Percentiles rank a stretch among this genome's conserved stretches.
Evolutionary conservation across 53 echinoderm and acorn worm genomes (phyloP).

Genomic region (Holothuria scabra): DNA sequence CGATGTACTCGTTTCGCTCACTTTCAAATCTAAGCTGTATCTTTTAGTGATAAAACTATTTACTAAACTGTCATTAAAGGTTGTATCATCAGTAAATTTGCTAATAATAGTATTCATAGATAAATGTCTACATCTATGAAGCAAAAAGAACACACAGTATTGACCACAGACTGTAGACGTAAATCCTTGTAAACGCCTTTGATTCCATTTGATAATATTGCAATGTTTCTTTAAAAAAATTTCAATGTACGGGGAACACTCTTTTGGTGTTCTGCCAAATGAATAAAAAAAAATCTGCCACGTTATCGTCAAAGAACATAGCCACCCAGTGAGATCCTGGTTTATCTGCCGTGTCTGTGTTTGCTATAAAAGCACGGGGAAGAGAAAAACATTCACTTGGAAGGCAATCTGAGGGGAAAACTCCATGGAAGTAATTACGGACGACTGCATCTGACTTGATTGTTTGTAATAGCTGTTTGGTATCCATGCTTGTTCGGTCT

Average conservation of each 20-base stretch:
- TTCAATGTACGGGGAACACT: not conserved
- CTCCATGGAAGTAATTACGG: slow-evolving; percentile 62
- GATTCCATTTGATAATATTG: not conserved
- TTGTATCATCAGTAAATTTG: too few species aligned
- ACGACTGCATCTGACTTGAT: slow-evolving; percentile 42
- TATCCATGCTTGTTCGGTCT: not conserved
- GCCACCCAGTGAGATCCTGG: too few species aligned
- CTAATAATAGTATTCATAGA: not conserved
- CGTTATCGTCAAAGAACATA: slow-evolving; percentile 38
- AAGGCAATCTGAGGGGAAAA: slow-evolving; percentile 53
- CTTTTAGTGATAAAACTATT: too few species aligned
- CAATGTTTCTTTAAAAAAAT: not conserved
- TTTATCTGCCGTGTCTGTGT: slow-evolving; percentile 50
- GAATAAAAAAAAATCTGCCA: slow-evolving; percentile 68
- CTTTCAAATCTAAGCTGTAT: too few species aligned
- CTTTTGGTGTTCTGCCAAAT: slow-evolving; percentile 46
- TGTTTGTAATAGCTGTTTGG: not conserved
- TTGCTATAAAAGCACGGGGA: not conserved
- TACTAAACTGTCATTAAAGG: too few species aligned
- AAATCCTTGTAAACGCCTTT: slow-evolving; percentile 46
- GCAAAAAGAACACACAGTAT: slow-evolving; percentile 49
- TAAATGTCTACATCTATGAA: too few species aligned
- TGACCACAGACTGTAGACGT: slow-evolving; percentile 70
- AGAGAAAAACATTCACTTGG: slow-evolving; percentile 53
- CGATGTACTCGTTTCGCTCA: too few species aligned